Base-by-base conservation (phyloP, 2,113 vertebrate genomes). In the Pterocles orientalis region DNA sequence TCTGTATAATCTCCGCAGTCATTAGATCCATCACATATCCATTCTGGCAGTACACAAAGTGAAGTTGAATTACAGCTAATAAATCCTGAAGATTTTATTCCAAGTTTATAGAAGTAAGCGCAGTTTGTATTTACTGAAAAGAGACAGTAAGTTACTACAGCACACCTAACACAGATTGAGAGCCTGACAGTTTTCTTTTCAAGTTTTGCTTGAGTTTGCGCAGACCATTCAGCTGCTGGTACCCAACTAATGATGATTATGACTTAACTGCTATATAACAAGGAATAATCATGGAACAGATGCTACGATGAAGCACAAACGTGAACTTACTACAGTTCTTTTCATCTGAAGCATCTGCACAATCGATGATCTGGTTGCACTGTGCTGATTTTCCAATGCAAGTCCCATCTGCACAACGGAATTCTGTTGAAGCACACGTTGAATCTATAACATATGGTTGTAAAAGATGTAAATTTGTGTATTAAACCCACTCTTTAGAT, bases 1-100 rank as follows among this genome's bases (percentile, higher is more conserved):
- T 99, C 99, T 26, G 99, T 98, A 60, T 99, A 99, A 98, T 99
- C 99, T 60, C 99, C 99, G 21, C 99, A 99, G 97, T 99, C 99
- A 57, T 99, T 99, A 85, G 99, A 98, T 15, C 99, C 99, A 85
- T 99, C 99, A 26, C 99, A 99, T 95, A 99, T 98, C 99, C 99
- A 99, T 34, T 98, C 98, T 26, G 98, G 98, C 97, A 99, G 98
- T 97, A 99, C 97, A 96, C 99, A 99, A 72, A 99, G 98, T 3
- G 99, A 99, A 66, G 99, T 99, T 8, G 98, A 99, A 98, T 99
- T 99, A 96, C 99, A 99, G 90, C 98, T 98, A 98, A 99, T 97
- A 95, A 99, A 99, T 82, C 98, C 98, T 60, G 98, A 98, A 87
- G 99, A 98, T 96, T 99, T 99, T 78, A 99, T 98, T 89, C 99